Evolutionary conservation across 1,140 invertebrate species (phyloP).

Genomic region (Anoplolepis gracilipes): DNA sequence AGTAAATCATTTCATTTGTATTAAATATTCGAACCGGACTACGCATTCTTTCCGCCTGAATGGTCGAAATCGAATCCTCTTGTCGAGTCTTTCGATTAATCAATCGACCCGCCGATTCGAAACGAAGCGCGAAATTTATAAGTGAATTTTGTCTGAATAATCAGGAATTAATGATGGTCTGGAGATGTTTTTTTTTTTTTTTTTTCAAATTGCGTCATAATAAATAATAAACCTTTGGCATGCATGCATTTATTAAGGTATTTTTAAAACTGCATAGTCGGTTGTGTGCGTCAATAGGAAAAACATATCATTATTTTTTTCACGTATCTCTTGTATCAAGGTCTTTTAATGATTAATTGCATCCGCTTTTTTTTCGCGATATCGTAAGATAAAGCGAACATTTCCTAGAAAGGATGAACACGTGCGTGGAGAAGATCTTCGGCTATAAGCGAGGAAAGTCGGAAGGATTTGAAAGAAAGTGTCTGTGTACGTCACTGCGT

Average conservation of each 20-base stretch:
- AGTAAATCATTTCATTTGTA: no score
- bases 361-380: not conserved
- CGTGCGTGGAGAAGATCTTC: not conserved
- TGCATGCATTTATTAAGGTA: not conserved
- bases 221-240: not conserved
- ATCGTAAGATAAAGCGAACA: not conserved
- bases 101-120: no score
- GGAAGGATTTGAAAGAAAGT: not conserved
- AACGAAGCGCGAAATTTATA: no score
- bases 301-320: conserved; percentile 36
- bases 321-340: conserved; percentile 12
- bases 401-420: not conserved
- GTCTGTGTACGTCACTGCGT: conserved; percentile 40
- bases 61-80: no score
- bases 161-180: not conserved
- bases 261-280: not conserved
- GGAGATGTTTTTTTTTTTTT: not conserved
- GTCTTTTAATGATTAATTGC: not conserved
- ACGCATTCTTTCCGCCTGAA: no score
- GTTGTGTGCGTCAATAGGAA: conserved; percentile 46
- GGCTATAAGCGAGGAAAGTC: conserved; percentile 22
- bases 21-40: no score
- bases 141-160: not conserved
- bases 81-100: no score
- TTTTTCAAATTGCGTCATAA: not conserved